phyloP scores from a whole-genome alignment of 2,113 vertebrate species.

The Nycticebus coucang region DNA sequence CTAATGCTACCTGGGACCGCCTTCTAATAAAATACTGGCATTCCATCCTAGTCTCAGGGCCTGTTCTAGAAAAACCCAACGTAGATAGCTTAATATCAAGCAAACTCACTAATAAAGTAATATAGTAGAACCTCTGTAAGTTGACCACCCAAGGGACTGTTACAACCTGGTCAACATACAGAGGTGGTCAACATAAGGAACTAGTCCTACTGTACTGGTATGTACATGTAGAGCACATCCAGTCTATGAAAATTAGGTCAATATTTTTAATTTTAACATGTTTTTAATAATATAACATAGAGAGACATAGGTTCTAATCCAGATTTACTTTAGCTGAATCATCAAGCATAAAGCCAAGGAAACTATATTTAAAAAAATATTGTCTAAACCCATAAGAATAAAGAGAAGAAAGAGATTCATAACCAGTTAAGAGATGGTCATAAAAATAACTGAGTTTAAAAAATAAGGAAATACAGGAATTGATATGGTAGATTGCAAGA shows the following conservation, averaged over 20 bases:
- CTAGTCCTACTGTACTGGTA: too few relatives aligned
- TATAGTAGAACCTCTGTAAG: too few relatives aligned
- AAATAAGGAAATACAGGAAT: not conserved
- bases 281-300: not conserved
- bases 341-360: not conserved
- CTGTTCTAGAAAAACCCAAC: not conserved
- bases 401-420: not conserved
- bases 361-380: not conserved
- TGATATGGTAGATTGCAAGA: not conserved
- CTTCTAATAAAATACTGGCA: not conserved
- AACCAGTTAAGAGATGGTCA: not conserved
- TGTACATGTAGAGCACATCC: too few relatives aligned
- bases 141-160: too few relatives aligned
- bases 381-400: not conserved
- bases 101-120: not conserved
- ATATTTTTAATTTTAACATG: not conserved
- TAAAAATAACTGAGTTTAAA: not conserved
- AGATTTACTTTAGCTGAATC: slow-evolving; percentile 22
- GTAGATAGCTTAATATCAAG: not conserved
- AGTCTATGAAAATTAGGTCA: too few relatives aligned
- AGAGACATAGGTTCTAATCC: not conserved
- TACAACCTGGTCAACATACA: too few relatives aligned
- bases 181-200: too few relatives aligned
- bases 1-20: not conserved
- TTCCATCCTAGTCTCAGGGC: not conserved